A percentile compares a stretch with the other conserved stretches of the same genome.
Conservation (phyloP, 2,113 vertebrate species). For the Martes martes region DNA sequence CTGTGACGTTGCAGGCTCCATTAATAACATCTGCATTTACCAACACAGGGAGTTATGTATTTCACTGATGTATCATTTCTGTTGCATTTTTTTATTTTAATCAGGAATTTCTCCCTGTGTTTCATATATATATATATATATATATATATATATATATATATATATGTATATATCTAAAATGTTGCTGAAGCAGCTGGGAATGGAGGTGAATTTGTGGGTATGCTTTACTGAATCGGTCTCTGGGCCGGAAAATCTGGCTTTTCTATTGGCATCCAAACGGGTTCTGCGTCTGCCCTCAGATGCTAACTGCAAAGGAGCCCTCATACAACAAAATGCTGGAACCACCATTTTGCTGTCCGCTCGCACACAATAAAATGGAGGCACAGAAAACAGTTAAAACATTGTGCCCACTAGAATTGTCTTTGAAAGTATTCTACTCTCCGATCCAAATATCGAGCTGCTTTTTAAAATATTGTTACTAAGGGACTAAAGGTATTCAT, state of each 20-base stretch:
- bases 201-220: conserved; percentile 19
- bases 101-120: conserved; percentile 56
- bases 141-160: too few relatives aligned
- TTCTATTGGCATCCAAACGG: background rate
- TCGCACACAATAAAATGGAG: conserved; percentile 80
- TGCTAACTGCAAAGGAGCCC: background rate
- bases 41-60: background rate
- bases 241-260: background rate
- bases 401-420: background rate
- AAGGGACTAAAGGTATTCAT: conserved; percentile 71
- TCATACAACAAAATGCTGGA: conserved; percentile 67
- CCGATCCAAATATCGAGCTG: conserved; percentile 35
- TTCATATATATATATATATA: too few relatives aligned
- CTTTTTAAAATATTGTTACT: conserved; percentile 50
- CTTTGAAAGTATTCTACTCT: conserved; percentile 54
- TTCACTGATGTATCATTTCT: conserved; percentile 35
- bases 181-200: background rate
- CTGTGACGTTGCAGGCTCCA: conserved; percentile 47
- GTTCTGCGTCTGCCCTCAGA: background rate
- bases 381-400: conserved; percentile 62
- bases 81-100: conserved; percentile 60
- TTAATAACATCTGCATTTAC: conserved; percentile 53
- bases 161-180: conserved; percentile 49
- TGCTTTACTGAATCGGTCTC: conserved; percentile 7
- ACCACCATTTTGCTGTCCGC: conserved; percentile 81